Evolutionary conservation across 2,113 vertebrate species (phyloP).

Genomic region (Macaca mulatta): DNA sequence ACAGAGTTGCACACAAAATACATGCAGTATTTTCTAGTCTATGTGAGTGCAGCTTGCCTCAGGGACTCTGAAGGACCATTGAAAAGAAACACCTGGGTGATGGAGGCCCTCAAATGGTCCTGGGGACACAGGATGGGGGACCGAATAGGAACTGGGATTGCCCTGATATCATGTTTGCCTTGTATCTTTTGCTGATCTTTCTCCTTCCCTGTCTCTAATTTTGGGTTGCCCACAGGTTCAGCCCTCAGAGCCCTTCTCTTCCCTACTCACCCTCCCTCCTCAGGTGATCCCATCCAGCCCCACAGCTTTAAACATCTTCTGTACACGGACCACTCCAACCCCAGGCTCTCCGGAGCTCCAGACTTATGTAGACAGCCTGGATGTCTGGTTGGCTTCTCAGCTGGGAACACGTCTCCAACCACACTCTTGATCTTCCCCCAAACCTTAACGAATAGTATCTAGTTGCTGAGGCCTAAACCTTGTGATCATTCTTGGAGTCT

Average conservation of each 20-base stretch:
- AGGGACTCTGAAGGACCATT: neutral
- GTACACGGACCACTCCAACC: neutral
- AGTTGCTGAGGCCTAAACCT: neutral
- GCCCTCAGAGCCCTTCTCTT: neutral
- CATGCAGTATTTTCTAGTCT: neutral
- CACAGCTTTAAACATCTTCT: neutral
- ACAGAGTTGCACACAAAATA: neutral
- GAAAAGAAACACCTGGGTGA: neutral
- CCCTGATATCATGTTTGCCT: neutral
- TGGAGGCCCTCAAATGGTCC: no score
- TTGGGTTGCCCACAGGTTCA: neutral
- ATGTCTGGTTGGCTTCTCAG: neutral
- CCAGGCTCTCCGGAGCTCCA: neutral
- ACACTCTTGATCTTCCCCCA: neutral
- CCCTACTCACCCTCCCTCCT: no score
- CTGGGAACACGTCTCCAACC: no score
- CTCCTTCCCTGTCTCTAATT: neutral
- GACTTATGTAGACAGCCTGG: neutral
- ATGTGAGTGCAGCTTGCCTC: neutral
- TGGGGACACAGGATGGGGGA: neutral
- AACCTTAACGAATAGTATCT: neutral
- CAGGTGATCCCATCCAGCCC: neutral
- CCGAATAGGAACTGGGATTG: rapidly evolving
- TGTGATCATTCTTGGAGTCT: neutral
- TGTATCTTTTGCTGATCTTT: neutral